phyloP scores from a whole-genome alignment of 2,888 invertebrate species.

The Hipparchia semele region DNA sequence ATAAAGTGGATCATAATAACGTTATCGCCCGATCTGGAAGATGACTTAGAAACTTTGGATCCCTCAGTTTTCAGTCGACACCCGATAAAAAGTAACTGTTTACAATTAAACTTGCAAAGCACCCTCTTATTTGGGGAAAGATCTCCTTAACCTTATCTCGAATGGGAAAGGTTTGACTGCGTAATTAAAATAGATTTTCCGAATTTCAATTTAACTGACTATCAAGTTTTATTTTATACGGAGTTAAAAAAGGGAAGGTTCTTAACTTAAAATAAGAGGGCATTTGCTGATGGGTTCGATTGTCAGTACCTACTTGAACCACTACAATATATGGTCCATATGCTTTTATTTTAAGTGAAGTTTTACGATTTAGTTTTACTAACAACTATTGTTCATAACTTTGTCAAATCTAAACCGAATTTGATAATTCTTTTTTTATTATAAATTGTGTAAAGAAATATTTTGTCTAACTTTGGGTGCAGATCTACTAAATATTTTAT shows the following conservation, averaged over 20 bases:
- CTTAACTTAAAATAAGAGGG: background rate
- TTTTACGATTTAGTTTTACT: too few species aligned
- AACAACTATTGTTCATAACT: too few species aligned
- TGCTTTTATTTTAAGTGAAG: too few species aligned
- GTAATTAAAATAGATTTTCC: constrained; percentile 17
- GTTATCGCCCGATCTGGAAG: background rate
- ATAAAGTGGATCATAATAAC: background rate
- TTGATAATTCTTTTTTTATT: too few species aligned
- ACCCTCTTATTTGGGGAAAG: constrained; percentile 30
- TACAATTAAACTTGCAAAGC: constrained; percentile 40
- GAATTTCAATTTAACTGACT: background rate
- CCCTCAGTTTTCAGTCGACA: constrained; percentile 33
- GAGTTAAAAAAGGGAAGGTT: background rate
- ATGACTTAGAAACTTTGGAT: constrained; percentile 24
- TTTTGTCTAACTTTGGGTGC: too few species aligned
- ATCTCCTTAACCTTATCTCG: constrained; percentile 22
- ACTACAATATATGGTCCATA: too few species aligned
- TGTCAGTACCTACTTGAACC: too few species aligned
- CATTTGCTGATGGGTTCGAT: background rate
- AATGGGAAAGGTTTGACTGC: constrained; percentile 8
- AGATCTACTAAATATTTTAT: too few species aligned
- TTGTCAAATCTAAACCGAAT: too few species aligned
- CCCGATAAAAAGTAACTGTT: constrained; percentile 41
- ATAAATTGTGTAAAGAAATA: too few species aligned
- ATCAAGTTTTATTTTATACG: too few species aligned